A percentile compares a stretch with the other conserved stretches of the same genome.
Evolutionary conservation across 2,888 invertebrate species (phyloP).

Genomic region (Meta bourneti): DNA sequence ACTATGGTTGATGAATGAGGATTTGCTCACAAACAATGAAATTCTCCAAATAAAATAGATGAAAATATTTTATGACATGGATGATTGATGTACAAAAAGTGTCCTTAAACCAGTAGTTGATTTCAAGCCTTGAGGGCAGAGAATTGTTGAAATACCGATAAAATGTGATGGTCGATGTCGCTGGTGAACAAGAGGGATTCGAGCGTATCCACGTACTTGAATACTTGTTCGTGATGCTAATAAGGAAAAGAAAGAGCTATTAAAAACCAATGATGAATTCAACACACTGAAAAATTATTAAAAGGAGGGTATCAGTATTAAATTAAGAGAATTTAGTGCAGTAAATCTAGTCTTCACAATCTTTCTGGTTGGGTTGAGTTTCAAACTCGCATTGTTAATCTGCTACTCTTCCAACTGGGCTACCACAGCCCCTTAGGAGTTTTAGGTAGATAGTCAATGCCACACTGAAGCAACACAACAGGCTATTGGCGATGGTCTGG

Average conservation of each 20-base stretch:
- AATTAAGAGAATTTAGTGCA: too few relatives aligned
- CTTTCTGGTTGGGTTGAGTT: too few relatives aligned
- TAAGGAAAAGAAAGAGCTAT: conserved; percentile 80
- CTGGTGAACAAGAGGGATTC: conserved; percentile 97
- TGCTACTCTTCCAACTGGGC: too few relatives aligned
- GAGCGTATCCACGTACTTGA: conserved; percentile 96
- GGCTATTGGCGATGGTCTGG: too few relatives aligned
- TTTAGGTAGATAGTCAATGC: too few relatives aligned
- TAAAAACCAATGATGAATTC: neutral
- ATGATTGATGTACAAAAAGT: neutral
- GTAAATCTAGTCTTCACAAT: too few relatives aligned
- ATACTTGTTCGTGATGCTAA: conserved; percentile 98
- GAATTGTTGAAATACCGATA: conserved; percentile 98
- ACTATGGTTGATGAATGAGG: neutral
- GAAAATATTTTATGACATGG: neutral
- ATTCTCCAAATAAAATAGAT: neutral
- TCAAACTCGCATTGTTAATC: too few relatives aligned
- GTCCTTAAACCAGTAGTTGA: neutral
- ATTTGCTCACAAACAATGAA: neutral
- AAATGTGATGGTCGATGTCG: conserved; percentile 96
- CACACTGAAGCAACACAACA: too few relatives aligned
- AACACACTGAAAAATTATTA: too few relatives aligned
- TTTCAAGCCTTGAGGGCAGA: conserved; percentile 90
- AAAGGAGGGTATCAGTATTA: too few relatives aligned
- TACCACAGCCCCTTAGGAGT: too few relatives aligned